Base-by-base conservation (phyloP, 2,113 vertebrate genomes). In the Poeciliopsis occidentalis region DNA sequence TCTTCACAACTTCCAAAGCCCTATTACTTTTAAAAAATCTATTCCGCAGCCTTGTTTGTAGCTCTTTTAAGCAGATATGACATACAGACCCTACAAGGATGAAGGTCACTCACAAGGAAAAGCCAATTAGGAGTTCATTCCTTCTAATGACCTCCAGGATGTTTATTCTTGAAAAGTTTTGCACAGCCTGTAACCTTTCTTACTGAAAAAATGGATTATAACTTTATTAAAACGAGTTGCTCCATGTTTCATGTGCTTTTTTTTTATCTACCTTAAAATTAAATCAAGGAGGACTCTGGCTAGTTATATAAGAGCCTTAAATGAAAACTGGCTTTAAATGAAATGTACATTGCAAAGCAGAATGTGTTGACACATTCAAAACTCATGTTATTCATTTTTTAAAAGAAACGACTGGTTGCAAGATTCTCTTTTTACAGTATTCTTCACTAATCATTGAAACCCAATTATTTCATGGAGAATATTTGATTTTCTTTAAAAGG, bases 1-100 rank as follows among this genome's bases (percentile, higher is more conserved):
- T 87, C 66, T 75, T 76, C 63, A 69, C 31, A 60, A 73, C 32
- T 66, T 62, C 75, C 24, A 57, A 57, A 57, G 51, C 7, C 44
- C 57, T 34, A 22, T n/a, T 12, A 2, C 71, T 73, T 68, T 12
- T 2, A 11, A 37, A 62, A n/a, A 78, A 71, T 64, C 8, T 13
- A 61, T 12, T 13, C 8, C n/a, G 15, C 12, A 29, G 26, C 26
- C 26, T 30, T 61, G 12, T 4, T 17, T 19, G 44, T 6, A 31
- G 29, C 29, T 19, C 19, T 19, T 54, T 22, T 54, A 8, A 24
- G 51, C 51, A 54, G 51, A 17, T 54, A 24, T 24, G 24, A 8
- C 22, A 5, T 54, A 54, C 51, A 54, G 4, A 17, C 24, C 10
- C 8, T 54, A 54, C 3, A 54, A n/a, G 7, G 2, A 24, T 54